Conservation (phyloP, 35 echinoderm and acorn worm species). For the Holothuria glaberrima region DNA sequence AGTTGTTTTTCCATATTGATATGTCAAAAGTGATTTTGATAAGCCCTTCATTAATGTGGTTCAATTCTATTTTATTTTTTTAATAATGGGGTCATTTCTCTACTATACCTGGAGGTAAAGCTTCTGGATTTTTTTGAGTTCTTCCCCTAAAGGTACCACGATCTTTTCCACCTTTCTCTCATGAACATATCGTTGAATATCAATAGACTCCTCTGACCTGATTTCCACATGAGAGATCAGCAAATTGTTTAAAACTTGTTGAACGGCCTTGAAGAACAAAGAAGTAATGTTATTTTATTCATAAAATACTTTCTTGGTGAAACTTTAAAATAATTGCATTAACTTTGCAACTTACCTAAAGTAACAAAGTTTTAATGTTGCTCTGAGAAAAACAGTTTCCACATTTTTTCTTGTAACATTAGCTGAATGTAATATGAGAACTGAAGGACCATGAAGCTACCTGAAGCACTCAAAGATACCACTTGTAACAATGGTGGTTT, state of each 20-base stretch:
- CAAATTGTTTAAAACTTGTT: slow-evolving; percentile 86
- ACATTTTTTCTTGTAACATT: no score
- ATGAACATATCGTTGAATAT: slow-evolving; percentile 89
- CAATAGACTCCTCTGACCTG: slow-evolving; percentile 87
- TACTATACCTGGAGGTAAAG: slow-evolving; percentile 77
- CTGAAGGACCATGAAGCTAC: no score
- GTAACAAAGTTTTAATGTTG: no score
- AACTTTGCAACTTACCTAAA: neutral
- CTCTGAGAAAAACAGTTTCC: no score
- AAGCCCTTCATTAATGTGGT: no score
- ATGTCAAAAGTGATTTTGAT: no score
- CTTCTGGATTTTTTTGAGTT: slow-evolving; percentile 75
- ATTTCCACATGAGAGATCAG: slow-evolving; percentile 95
- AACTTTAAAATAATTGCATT: neutral
- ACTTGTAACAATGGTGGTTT: no score
- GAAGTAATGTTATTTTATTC: neutral
- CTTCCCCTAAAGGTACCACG: slow-evolving; percentile 82
- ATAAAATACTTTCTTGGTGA: neutral
- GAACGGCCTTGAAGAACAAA: slow-evolving; percentile 76
- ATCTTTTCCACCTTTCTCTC: slow-evolving; percentile 92
- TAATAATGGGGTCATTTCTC: no score
- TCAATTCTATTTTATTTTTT: no score
- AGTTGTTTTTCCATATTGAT: no score
- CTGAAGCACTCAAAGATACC: no score
- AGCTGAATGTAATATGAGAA: no score